Conservation (phyloP, 23 tunicate species). For the Ciona savignyi region DNA sequence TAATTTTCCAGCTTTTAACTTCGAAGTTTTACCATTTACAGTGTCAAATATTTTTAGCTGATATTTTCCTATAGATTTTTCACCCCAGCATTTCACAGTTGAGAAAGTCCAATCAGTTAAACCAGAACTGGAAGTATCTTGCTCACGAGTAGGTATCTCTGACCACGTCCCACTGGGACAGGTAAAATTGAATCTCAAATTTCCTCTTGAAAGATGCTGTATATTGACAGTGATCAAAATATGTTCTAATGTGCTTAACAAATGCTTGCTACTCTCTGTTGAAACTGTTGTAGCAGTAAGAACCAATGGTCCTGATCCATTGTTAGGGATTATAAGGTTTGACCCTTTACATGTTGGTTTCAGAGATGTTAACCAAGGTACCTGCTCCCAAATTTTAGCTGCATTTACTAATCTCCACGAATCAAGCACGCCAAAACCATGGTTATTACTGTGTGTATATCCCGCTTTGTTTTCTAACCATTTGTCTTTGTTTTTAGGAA, state of each 20-base stretch:
- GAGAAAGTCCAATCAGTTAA: conserved; percentile 74
- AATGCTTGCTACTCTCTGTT: conserved; percentile 27
- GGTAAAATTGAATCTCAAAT: conserved; percentile 38
- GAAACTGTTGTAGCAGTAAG: conserved; percentile 20
- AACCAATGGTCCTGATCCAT: conserved; percentile 15
- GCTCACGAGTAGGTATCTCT: conserved; percentile 36
- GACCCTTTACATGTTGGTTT: conserved; percentile 24
- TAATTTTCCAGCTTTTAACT: conserved; percentile 22
- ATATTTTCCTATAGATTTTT: conserved; percentile 66
- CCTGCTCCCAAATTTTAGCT: conserved; percentile 79
- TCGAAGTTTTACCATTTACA: conserved; percentile 1
- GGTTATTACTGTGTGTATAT: conserved; percentile 35
- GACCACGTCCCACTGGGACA: conserved; percentile 93
- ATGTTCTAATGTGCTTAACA: conserved; percentile 66
- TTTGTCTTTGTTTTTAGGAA: conserved; percentile 11
- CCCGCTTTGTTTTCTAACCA: conserved; percentile 55
- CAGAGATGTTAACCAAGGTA: conserved; percentile 84
- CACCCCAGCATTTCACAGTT: conserved; percentile 97
- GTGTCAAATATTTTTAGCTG: conserved; percentile 64
- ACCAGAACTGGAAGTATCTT: conserved; percentile 70
- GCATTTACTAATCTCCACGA: conserved; percentile 96
- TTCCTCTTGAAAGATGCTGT: conserved; percentile 54
- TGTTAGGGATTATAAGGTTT: conserved; percentile 25
- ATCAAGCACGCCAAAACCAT: conserved; percentile 83
- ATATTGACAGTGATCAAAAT: conserved; percentile 49